Conservation (phyloP, 2,113 vertebrate species). For the Chascanopsetta lugubris region DNA sequence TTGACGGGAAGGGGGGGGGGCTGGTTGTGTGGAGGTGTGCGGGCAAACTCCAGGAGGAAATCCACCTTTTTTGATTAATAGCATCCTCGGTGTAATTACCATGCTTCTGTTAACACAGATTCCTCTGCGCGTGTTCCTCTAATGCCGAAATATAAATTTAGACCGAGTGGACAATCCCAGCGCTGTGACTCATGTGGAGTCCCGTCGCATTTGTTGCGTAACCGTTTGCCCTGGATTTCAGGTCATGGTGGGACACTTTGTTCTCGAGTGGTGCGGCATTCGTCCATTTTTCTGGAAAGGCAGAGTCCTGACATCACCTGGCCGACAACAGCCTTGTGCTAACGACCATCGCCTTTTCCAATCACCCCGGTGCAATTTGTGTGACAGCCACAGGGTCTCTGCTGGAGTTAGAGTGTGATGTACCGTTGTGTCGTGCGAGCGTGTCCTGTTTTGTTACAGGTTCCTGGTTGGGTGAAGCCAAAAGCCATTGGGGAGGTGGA, state of each 20-base stretch:
- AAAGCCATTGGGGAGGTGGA: not conserved
- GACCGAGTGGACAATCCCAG: conserved; percentile 30
- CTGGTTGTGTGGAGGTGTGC: not conserved
- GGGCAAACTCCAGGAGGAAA: not conserved
- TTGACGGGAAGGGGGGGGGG: conserved; percentile 8
- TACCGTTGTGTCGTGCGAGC: no score
- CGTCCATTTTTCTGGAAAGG: conserved; percentile 11
- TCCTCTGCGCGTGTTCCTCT: not conserved
- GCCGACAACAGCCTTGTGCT: not conserved
- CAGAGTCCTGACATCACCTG: conserved; percentile 11
- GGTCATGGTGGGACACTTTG: conserved; percentile 25
- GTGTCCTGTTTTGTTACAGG: not conserved
- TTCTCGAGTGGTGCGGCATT: conserved; percentile 3
- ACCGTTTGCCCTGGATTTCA: conserved; percentile 22
- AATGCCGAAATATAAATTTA: conserved; percentile 20
- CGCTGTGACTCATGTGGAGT: conserved; percentile 40
- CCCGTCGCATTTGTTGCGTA: conserved; percentile 38
- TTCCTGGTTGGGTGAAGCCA: not conserved
- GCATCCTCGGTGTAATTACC: not conserved
- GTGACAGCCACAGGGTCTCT: no score
- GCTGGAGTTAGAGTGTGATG: not conserved
- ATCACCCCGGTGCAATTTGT: not conserved
- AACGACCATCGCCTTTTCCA: not conserved
- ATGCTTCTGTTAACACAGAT: not conserved
- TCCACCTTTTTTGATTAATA: not conserved